A percentile compares a stretch with the other conserved stretches of the same genome.
phyloP scores from a whole-genome alignment of 2,888 invertebrate species.

The Neoascia interrupta region DNA sequence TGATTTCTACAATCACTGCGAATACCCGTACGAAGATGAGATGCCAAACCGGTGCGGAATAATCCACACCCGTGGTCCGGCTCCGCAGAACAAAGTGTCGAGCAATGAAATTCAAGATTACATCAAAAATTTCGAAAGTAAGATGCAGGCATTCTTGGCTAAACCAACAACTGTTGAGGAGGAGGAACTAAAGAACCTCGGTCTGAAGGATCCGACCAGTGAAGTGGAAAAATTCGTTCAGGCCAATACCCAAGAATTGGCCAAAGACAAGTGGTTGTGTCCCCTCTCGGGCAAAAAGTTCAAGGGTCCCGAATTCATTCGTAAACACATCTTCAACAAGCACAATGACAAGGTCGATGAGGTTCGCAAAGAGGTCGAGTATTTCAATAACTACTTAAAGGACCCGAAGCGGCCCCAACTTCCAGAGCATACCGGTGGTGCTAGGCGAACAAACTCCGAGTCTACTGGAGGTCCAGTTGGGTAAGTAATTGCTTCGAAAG shows the following conservation, averaged over 20 bases:
- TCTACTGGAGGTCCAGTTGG: slow-evolving; percentile 71
- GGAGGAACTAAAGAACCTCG: slow-evolving; percentile 91
- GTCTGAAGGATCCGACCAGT: slow-evolving; percentile 85
- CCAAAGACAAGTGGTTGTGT: slow-evolving; percentile 99
- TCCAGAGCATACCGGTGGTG: slow-evolving; percentile 87
- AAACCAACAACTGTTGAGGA: slow-evolving; percentile 86
- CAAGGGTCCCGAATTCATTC: slow-evolving; percentile 98
- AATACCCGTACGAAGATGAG: slow-evolving; percentile 99
- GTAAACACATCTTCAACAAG: slow-evolving; percentile 99
- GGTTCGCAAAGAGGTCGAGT: slow-evolving; percentile 97
- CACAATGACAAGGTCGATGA: slow-evolving; percentile 98
- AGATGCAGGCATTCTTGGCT: slow-evolving; percentile 93
- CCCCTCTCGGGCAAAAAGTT: slow-evolving; percentile 99
- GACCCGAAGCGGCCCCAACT: slow-evolving; percentile 97
- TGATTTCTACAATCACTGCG: slow-evolving; percentile 99
- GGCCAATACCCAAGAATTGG: slow-evolving; percentile 97
- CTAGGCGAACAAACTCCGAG: slow-evolving; percentile 75
- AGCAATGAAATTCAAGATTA: slow-evolving; percentile 83
- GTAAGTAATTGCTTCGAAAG: slow-evolving; percentile 29
- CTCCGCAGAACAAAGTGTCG: slow-evolving; percentile 89
- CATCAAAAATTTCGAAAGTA: slow-evolving; percentile 90
- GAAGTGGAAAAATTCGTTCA: slow-evolving; percentile 94
- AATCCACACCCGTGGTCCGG: slow-evolving; percentile 96
- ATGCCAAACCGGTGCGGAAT: slow-evolving; percentile 99
- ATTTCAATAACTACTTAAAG: slow-evolving; percentile 97